Evolutionary conservation across 2,113 vertebrate species (phyloP).

Genomic region (Etia nguti): DNA sequence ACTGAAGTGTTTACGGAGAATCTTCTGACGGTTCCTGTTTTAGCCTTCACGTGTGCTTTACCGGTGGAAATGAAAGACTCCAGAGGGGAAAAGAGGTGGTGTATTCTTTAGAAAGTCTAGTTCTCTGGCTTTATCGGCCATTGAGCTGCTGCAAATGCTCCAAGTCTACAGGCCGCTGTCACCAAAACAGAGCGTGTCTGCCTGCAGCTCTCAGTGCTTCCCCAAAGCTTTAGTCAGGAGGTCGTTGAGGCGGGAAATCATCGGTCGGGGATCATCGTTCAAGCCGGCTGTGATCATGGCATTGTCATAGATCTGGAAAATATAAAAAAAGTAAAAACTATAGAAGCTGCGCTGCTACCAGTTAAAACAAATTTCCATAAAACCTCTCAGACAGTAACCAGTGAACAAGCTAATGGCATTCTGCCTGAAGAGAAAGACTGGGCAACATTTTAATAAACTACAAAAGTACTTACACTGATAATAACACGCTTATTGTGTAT

Average conservation of each 20-base stretch:
- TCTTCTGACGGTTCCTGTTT: not conserved
- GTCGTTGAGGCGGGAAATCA: conserved; percentile 87
- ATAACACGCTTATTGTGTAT: not conserved
- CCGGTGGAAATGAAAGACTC: not conserved
- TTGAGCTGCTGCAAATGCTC: not conserved
- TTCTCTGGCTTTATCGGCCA: not conserved
- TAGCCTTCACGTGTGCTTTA: not conserved
- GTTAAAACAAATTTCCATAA: not conserved
- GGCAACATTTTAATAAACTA: not conserved
- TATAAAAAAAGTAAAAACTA: not conserved
- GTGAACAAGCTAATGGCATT: not conserved
- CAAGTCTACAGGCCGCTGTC: not conserved
- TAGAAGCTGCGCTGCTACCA: not conserved
- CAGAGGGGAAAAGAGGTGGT: not conserved
- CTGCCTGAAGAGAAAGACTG: not conserved
- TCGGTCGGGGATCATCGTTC: conserved; percentile 89
- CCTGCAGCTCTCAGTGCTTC: conserved; percentile 72
- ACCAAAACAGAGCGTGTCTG: not conserved
- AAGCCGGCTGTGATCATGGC: conserved; percentile 96
- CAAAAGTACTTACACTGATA: not conserved
- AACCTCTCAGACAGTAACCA: not conserved
- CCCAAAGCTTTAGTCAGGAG: conserved; percentile 87
- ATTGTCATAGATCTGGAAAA: conserved; percentile 90
- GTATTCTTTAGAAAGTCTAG: not conserved
- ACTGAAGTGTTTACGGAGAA: not conserved